phyloP scores from a whole-genome alignment of 2,888 invertebrate species.

The Sympetrum striolatum region DNA sequence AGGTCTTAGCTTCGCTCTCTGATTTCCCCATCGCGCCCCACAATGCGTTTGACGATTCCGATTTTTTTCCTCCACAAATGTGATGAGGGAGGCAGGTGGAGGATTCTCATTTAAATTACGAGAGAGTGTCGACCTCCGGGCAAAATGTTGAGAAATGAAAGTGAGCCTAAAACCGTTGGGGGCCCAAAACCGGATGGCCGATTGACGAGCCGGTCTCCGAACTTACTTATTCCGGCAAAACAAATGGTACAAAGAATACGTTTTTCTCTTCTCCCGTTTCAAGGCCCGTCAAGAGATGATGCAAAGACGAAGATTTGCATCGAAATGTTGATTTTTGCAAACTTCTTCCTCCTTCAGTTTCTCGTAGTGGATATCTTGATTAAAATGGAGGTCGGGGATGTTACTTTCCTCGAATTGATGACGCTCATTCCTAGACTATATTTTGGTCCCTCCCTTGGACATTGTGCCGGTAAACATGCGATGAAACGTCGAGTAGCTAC shows the following conservation, averaged over 20 bases:
- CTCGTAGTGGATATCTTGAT: neutral
- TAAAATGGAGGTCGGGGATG: neutral
- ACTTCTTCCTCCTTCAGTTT: neutral
- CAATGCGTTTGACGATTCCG: no score
- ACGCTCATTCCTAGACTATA: neutral
- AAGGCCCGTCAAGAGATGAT: neutral
- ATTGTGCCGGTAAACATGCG: neutral
- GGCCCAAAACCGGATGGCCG: neutral
- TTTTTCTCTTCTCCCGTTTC: neutral
- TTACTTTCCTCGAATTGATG: neutral
- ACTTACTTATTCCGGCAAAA: neutral
- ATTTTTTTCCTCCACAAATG: neutral
- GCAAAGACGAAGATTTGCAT: neutral
- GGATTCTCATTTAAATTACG: neutral
- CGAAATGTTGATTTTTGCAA: neutral
- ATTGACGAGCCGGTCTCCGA: neutral
- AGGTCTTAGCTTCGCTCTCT: no score
- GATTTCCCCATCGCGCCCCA: no score
- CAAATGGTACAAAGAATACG: neutral
- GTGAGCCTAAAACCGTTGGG: neutral
- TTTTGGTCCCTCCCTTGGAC: neutral
- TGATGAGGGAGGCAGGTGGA: neutral
- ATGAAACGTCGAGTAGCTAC: neutral
- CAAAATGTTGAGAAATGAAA: neutral
- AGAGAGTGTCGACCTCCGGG: neutral